Percentiles rank a stretch among this genome's conserved stretches.
Conservation (phyloP, 2,797 vertebrate genomes). For the Clarias platycephalus region DNA sequence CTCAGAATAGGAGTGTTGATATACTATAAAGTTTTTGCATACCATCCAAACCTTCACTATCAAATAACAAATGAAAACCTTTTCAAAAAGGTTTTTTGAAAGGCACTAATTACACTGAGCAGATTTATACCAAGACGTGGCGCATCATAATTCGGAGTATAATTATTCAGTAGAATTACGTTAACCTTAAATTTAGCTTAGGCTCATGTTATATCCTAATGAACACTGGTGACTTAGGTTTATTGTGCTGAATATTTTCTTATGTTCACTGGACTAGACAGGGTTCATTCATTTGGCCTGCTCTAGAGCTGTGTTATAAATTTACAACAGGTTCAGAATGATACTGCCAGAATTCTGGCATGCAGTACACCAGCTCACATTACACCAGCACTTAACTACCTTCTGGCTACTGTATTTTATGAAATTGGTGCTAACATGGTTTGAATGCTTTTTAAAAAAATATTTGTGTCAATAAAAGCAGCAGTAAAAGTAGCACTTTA, state of each 20-base stretch:
- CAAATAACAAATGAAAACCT: background rate
- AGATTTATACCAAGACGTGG: background rate
- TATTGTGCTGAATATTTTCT: background rate
- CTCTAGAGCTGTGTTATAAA: slow-evolving; percentile 8
- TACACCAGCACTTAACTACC: slow-evolving; percentile 17
- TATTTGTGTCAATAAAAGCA: background rate
- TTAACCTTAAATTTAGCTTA: background rate
- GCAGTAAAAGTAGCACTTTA: background rate
- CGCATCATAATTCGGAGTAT: background rate
- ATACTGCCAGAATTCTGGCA: slow-evolving; percentile 39
- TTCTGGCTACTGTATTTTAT: slow-evolving; percentile 20
- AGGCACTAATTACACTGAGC: background rate
- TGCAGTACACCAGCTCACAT: slow-evolving; percentile 20
- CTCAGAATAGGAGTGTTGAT: background rate
- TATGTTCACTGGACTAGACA: background rate
- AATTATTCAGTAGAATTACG: background rate
- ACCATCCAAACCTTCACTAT: background rate
- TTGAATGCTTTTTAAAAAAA: background rate
- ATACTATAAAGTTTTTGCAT: background rate
- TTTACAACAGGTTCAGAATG: slow-evolving; percentile 21
- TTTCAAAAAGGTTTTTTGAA: too few species aligned
- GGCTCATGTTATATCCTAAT: background rate
- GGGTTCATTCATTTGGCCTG: background rate
- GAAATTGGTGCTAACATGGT: background rate
- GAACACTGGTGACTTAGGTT: background rate